Percentiles rank a stretch among this genome's conserved stretches.
phyloP scores from a whole-genome alignment of 2,113 vertebrate species.

The Synodontis membranacea region DNA sequence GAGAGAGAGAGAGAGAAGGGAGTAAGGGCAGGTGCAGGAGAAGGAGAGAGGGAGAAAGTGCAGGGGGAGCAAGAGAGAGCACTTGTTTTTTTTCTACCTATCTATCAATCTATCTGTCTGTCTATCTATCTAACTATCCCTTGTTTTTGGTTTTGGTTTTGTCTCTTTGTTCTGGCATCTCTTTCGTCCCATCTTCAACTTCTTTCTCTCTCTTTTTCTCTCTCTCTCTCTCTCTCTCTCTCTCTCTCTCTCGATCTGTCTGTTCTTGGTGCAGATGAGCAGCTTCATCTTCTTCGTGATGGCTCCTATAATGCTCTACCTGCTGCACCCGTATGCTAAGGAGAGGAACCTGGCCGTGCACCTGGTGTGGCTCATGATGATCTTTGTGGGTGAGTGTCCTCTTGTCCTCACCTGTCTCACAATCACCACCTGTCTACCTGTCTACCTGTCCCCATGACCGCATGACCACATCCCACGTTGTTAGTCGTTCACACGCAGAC shows the following conservation, averaged over 20 bases:
- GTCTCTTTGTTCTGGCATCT: neutral
- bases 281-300: constrained; percentile 87
- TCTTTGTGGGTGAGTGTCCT: constrained; percentile 77
- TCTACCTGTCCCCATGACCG: neutral
- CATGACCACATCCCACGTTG: neutral
- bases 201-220: constrained; percentile 16
- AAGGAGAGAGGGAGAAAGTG: neutral
- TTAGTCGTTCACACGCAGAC: neutral
- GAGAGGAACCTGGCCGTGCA: constrained; percentile 75
- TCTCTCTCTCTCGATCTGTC: constrained; percentile 9
- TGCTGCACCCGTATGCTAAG: constrained; percentile 81
- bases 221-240: neutral
- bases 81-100: too few species aligned
- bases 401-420: neutral
- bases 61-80: neutral
- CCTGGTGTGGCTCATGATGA: constrained; percentile 74
- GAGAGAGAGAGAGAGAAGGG: too few species aligned
- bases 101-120: too few species aligned
- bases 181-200: neutral
- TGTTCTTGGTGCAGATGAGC: constrained; percentile 78
- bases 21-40: neutral
- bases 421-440: neutral
- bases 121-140: neutral
- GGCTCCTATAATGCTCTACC: constrained; percentile 83
- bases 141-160: neutral